A percentile compares a stretch with the other conserved stretches of the same genome.
Conservation (phyloP, 1,140 invertebrate species). For the Drosophila setifemur region DNA sequence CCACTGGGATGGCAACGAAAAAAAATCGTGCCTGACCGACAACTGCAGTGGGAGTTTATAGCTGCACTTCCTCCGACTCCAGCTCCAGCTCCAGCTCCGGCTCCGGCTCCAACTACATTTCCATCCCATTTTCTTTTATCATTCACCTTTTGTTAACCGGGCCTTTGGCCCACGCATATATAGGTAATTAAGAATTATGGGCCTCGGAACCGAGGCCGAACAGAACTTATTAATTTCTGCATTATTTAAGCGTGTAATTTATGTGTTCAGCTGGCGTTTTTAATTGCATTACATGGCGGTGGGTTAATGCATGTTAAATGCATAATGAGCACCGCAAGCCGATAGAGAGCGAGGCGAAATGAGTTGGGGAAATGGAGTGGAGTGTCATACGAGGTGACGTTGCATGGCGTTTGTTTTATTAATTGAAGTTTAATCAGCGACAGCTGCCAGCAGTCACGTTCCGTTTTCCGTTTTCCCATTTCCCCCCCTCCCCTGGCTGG, state of each 20-base stretch:
- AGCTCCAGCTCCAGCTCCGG: too few relatives aligned
- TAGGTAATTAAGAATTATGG: constrained; percentile 74
- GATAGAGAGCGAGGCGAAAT: neutral
- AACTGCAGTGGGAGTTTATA: constrained; percentile 15
- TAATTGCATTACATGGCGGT: constrained; percentile 73
- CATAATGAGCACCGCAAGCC: constrained; percentile 34
- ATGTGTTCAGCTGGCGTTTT: constrained; percentile 76
- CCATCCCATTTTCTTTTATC: neutral
- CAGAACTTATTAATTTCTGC: constrained; percentile 79
- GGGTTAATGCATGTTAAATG: constrained; percentile 80
- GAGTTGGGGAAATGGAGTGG: constrained; percentile 1
- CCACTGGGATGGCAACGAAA: neutral
- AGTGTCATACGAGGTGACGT: constrained; percentile 52
- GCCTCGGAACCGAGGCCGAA: constrained; percentile 14
- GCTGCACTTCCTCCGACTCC: constrained; percentile 16
- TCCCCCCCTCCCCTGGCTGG: neutral
- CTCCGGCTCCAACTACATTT: too few relatives aligned
- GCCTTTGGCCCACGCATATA: constrained; percentile 19
- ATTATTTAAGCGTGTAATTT: constrained; percentile 79
- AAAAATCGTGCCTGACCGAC: constrained; percentile 27
- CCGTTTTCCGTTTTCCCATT: constrained; percentile 7
- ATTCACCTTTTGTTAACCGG: neutral
- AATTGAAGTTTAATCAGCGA: constrained; percentile 73
- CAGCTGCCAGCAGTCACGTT: constrained; percentile 50
- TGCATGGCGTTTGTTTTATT: constrained; percentile 71